A percentile compares a stretch with the other conserved stretches of the same genome.
phyloP scores from a whole-genome alignment of 2,113 vertebrate genomes.

The Osmerus mordax region DNA sequence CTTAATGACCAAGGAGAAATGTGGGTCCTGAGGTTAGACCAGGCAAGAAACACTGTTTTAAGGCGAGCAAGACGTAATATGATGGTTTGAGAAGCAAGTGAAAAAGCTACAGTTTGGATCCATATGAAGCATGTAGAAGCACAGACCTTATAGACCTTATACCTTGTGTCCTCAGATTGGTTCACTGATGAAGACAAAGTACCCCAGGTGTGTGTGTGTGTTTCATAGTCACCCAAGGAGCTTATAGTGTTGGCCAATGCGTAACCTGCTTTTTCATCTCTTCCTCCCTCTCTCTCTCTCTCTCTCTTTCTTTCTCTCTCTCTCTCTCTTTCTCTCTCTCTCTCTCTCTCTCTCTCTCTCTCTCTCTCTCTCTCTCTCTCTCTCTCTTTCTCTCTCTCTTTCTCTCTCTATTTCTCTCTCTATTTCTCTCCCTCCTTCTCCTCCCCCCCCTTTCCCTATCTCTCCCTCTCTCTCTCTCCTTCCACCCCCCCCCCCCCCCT shows the following conservation, averaged over 20 bases:
- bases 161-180: slow-evolving; percentile 35
- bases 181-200: slow-evolving; percentile 53
- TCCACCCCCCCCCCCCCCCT: neutral
- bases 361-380: neutral
- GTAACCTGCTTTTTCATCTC: neutral
- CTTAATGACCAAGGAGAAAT: too few relatives aligned
- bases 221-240: neutral
- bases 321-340: neutral
- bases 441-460: neutral
- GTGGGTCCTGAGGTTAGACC: too few relatives aligned
- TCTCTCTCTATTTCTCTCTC: neutral
- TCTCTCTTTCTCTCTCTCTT: neutral
- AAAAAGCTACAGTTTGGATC: slow-evolving; percentile 11
- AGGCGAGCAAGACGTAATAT: too few relatives aligned
- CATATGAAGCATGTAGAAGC: slow-evolving; percentile 39
- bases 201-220: slow-evolving; percentile 19
- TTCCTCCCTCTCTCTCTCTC: neutral
- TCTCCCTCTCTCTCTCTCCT: neutral
- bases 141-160: slow-evolving; percentile 28
- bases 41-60: too few relatives aligned
- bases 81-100: neutral
- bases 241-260: neutral
- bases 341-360: neutral
- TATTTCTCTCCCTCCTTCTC: neutral
- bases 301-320: neutral